Base-by-base conservation (phyloP, 2,797 vertebrate genomes). In the Mastacembelus armatus region DNA sequence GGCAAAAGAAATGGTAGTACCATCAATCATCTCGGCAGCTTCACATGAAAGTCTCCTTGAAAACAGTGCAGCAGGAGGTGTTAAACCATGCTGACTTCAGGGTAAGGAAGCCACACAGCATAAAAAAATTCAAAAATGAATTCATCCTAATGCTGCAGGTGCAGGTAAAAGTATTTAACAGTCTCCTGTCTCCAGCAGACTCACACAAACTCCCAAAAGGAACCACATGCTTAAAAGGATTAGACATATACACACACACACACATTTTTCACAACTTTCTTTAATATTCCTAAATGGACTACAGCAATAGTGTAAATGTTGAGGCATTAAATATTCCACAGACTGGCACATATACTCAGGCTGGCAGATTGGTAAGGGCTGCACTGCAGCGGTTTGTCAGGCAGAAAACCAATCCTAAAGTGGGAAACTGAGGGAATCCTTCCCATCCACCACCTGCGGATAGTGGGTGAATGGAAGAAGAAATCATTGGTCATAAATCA, bases 361-460 rank as follows among this genome's bases (percentile, higher is more conserved):
- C 59, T 71, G 81, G 71, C 78, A 88, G 59, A 69, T 50, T 51
- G 75, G 66, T 56, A 59, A 62, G 66, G 67, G 71, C 71, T 88
- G 82, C 82, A 85, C 55, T 86, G 89, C 86, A 85, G 85, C 70
- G 87, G 82, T 74, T 59, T 88, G 72, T 88, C 81, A 82, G 72
- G 76, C 75, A 81, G 75, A 78, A 80, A 89, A 84, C 74, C 83
- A 88, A 86, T 88, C 74, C 71, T 35, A 62, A 83, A 75, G 74
- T 70, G 75, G 49, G n/a, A 79, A 89, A 77, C 80, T 85, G 77
- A 75, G 75, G 83, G 74, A 83, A 81, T 69, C 68, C 63, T 65
- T 80, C 72, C 80, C 69, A 72, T 86, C 73, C 79, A 80, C 83
- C 84, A 78, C 87, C 80, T 74, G 84, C 88, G 82, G 85, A 77